These are phyloP conservation scores for Hiodon tergisus DNA, from an alignment of 2,113 vertebrate genomes.

Conservation along the genomic window DNA sequence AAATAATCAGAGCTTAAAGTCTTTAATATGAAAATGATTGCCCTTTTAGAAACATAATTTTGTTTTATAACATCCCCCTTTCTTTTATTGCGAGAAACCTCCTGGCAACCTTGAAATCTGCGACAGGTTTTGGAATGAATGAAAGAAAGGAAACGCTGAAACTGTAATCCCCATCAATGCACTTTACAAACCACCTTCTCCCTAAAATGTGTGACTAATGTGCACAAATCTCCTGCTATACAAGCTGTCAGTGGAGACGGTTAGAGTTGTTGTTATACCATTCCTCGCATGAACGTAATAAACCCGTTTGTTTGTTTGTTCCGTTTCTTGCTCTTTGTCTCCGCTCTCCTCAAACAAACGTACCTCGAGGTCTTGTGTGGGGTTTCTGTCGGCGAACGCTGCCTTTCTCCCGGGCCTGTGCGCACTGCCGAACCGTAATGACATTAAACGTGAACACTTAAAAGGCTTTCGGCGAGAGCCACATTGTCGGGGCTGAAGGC, in stretches of 20 bases:
- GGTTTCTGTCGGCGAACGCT: slow-evolving; percentile 49
- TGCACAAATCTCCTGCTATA: slow-evolving; percentile 70
- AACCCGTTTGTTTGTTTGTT: slow-evolving; percentile 56
- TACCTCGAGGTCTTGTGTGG: slow-evolving; percentile 67
- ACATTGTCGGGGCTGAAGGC: slow-evolving; percentile 63
- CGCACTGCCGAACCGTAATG: slow-evolving; percentile 60
- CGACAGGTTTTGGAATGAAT: slow-evolving; percentile 58
- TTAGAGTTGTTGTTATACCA: slow-evolving; percentile 57
- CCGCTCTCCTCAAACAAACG: slow-evolving; percentile 50
- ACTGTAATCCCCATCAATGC: slow-evolving; percentile 70
- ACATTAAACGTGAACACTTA: slow-evolving; percentile 70
- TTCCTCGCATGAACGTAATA: slow-evolving; percentile 59
- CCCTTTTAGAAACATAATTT: slow-evolving; percentile 60
- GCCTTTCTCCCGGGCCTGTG: slow-evolving; percentile 42
- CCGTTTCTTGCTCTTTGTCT: slow-evolving; percentile 49
- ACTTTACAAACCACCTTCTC: slow-evolving; percentile 71
- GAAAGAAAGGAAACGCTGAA: slow-evolving; percentile 64
- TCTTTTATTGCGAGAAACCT: slow-evolving; percentile 56
- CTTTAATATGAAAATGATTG: slow-evolving; percentile 60
- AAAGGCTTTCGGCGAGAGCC: slow-evolving; percentile 62
- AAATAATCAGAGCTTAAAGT: slow-evolving; percentile 68
- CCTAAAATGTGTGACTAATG: slow-evolving; percentile 79
- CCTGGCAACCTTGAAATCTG: slow-evolving; percentile 62
- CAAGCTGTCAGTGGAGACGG: slow-evolving; percentile 61
- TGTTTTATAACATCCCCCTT: slow-evolving; percentile 48